A percentile compares a stretch with the other conserved stretches of the same genome.
phyloP scores from a whole-genome alignment of 2,113 vertebrate species.

The Anhinga rufa region DNA sequence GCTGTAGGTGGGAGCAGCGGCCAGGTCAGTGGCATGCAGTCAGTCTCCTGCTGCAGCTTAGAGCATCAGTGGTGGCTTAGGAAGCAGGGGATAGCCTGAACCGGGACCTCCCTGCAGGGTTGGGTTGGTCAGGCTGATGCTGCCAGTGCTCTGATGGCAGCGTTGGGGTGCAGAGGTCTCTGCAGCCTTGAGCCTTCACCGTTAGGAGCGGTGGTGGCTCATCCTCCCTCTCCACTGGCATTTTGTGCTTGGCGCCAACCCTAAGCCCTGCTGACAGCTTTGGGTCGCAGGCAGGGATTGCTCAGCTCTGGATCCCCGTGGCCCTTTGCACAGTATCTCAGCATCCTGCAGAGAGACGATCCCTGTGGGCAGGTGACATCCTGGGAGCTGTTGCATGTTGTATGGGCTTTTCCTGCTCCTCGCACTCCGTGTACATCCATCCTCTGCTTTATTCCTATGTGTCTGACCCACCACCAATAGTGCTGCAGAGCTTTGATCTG shows the following conservation, averaged over 20 bases:
- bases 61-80: neutral
- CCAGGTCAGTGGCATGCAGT: neutral
- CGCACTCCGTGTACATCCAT: accelerated
- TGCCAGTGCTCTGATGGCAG: neutral
- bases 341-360: accelerated
- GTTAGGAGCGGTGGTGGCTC: accelerated
- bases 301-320: neutral
- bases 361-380: accelerated
- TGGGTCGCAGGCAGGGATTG: accelerated
- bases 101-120: neutral
- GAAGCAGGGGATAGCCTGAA: neutral
- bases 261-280: neutral
- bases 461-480: neutral
- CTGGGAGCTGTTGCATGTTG: accelerated
- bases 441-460: neutral
- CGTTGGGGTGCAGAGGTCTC: neutral
- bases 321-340: accelerated
- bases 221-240: accelerated
- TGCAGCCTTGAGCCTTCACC: neutral
- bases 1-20: neutral
- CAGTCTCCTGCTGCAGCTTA: neutral
- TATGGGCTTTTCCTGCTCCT: neutral
- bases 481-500: constrained; percentile 43
- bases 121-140: neutral
- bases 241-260: neutral